A percentile compares a stretch with the other conserved stretches of the same genome.
Evolutionary conservation across 2,888 invertebrate species (phyloP).

Genomic region (Tenthredo mesomela): DNA sequence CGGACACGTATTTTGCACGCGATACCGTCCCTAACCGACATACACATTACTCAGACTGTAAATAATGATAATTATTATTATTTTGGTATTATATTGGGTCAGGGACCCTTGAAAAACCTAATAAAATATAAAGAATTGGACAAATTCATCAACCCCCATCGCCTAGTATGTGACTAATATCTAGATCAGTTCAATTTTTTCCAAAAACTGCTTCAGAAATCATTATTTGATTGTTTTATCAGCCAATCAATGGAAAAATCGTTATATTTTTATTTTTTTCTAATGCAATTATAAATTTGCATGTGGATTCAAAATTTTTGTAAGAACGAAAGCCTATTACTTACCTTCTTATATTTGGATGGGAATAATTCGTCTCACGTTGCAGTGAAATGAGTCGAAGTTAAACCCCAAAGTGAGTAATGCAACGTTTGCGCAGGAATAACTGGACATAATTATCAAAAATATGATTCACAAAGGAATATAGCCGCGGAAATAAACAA

Average conservation of each 20-base stretch:
- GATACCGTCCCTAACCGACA: conserved; percentile 53
- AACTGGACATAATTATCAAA: not conserved
- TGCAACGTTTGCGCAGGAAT: not conserved
- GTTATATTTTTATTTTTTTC: not conserved
- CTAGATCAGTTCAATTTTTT: not conserved
- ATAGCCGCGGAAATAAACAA: not conserved
- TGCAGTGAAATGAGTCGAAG: not conserved
- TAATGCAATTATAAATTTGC: not conserved
- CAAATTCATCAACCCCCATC: not conserved
- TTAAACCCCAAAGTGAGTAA: conserved; percentile 27
- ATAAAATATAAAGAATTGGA: not conserved
- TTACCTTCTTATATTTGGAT: not conserved
- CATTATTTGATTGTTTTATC: not conserved
- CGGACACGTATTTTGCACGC: conserved; percentile 62
- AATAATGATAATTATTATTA: conserved; percentile 60
- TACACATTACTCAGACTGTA: conserved; percentile 55
- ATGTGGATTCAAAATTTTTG: not conserved
- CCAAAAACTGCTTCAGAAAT: not conserved
- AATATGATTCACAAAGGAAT: conserved; percentile 17
- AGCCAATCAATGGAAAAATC: not conserved
- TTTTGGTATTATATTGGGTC: conserved; percentile 51
- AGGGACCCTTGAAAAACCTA: conserved; percentile 30
- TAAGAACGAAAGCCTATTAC: not conserved
- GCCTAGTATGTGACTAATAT: not conserved
- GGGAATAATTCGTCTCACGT: not conserved